Base-by-base conservation (phyloP, 1,140 invertebrate genomes). In the Chrysopa pallens region DNA sequence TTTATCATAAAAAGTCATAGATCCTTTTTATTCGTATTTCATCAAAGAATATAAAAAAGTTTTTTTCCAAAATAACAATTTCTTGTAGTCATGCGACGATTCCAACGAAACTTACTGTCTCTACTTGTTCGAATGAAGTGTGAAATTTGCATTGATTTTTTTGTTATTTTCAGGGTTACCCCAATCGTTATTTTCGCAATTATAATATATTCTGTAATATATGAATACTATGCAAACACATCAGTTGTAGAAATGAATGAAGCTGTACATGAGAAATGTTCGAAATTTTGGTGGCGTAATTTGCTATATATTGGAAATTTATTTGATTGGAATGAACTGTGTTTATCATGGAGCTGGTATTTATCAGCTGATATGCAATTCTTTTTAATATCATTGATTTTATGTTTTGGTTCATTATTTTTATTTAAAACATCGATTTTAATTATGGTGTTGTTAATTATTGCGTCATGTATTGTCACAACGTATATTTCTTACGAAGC, bases 341-440 rank as follows among this genome's bases (percentile, higher is more conserved):
- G 85, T 50, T 66, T 84, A 60, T 72, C 72, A 6, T 85, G 81
- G 77, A 76, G 77, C 15, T 89, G 85, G 85, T 88, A 85, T 50
- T 52, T 89, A 37, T 74, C 83, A 11, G 75, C 75, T 43, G 85
- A 89, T 55, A 84, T 82, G 70, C 83, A 86, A 59, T 82, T 80
- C 52, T 86, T 76, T 52, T 51, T 76, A 6, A 55, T 84, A 40
- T 33, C 31, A 33, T 33, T 33, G 8, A 33, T 33, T 11, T 11
- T 33, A 33, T 33, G 8, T 6, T 33, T 33, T 13, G 56, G 64
- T 47, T 49, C 67, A 61, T 40, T 58, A 52, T 27, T 62, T 61
- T 23, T 23, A 23, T 42, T 63, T 38, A 13, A 52, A 23, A 11
- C 54, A 7, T 28, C 50, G 6, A 33, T 61, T n/a, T 29, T 68